Evolutionary conservation across 1,140 invertebrate genomes (phyloP).

Genomic region (Campoletis sonorensis): DNA sequence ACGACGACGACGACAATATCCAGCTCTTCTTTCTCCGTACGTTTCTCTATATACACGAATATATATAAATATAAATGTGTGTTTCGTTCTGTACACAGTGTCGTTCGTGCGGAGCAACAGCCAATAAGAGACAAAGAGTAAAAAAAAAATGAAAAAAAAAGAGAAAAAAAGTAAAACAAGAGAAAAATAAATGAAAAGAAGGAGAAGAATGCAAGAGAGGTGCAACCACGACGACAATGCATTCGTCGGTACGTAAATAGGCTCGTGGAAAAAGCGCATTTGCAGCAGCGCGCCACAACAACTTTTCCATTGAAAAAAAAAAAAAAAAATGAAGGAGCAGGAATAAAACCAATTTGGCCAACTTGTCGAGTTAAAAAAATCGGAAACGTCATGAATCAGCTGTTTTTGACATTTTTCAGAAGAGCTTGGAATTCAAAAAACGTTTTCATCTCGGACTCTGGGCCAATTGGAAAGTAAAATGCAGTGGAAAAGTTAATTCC

Average conservation of each 20-base stretch:
- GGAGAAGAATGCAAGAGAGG: constrained; percentile 19
- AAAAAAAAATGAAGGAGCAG: no score
- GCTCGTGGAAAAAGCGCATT: neutral
- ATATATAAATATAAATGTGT: neutral
- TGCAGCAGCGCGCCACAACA: constrained; percentile 5
- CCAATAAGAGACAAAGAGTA: constrained; percentile 1
- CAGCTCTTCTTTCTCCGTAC: neutral
- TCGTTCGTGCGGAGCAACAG: constrained; percentile 17
- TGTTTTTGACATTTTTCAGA: neutral
- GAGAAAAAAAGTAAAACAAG: neutral
- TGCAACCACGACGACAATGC: constrained; percentile 28
- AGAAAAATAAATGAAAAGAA: neutral
- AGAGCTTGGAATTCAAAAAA: neutral
- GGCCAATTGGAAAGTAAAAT: neutral
- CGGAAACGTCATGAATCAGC: neutral
- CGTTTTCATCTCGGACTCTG: no score
- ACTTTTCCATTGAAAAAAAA: neutral
- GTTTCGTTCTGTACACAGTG: neutral
- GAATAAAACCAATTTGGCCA: neutral
- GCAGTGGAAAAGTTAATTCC: constrained; percentile 1
- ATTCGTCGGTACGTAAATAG: constrained; percentile 37
- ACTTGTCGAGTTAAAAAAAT: neutral
- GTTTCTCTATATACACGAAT: neutral
- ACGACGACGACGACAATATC: neutral
- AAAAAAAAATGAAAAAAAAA: neutral